Conservation (phyloP, 2,113 vertebrate genomes). For the Cephalopterus ornatus region DNA sequence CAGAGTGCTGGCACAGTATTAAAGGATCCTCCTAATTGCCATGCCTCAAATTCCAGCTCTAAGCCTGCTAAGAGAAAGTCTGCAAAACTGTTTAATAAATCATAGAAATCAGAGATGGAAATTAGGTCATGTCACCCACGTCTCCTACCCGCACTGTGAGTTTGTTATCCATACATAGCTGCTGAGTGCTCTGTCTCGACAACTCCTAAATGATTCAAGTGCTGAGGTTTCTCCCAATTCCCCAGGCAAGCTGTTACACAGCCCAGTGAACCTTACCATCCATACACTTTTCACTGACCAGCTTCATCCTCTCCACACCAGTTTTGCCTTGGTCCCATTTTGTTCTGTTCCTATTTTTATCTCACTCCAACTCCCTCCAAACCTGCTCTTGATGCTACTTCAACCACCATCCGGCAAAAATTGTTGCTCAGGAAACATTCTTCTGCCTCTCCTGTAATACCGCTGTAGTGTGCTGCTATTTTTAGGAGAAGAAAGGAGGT, state of each 20-base stretch:
- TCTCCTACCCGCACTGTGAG: neutral
- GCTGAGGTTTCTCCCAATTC: neutral
- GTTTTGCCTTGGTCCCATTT: neutral
- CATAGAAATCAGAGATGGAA: conserved; percentile 45
- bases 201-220: conserved; percentile 46
- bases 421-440: conserved; percentile 47
- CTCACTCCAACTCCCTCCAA: neutral
- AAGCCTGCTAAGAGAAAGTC: neutral
- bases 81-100: conserved; percentile 67
- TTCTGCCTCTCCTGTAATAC: conserved; percentile 28
- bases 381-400: neutral
- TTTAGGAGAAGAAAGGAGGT: conserved; percentile 32
- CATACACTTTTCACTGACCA: neutral
- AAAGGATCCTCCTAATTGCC: conserved; percentile 15
- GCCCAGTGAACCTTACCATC: neutral
- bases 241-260: neutral
- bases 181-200: neutral
- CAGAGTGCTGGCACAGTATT: neutral
- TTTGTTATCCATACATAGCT: neutral
- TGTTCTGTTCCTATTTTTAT: neutral
- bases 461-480: conserved; percentile 8
- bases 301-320: neutral
- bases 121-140: conserved; percentile 43
- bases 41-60: conserved; percentile 27
- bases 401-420: neutral